Evolutionary conservation across 2,888 invertebrate genomes (phyloP).

Genomic region (Strigamia transsilvanica): DNA sequence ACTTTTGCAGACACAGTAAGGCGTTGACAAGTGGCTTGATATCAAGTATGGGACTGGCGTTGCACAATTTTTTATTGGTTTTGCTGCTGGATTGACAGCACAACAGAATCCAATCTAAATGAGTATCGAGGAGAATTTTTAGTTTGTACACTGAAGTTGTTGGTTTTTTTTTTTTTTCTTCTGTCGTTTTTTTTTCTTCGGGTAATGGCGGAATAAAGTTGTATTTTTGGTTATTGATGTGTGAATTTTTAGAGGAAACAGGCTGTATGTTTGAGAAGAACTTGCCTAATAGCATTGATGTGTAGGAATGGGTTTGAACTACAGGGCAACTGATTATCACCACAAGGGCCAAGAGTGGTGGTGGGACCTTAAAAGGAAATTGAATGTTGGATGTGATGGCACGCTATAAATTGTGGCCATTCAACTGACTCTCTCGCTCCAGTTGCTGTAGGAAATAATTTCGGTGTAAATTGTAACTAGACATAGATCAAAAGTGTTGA

Average conservation of each 20-base stretch:
- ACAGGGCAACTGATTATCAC: conserved; percentile 39
- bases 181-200: background rate
- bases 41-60: conserved; percentile 15
- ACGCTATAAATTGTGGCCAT: conserved; percentile 42
- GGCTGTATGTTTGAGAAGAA: background rate
- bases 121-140: background rate
- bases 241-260: background rate
- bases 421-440: conserved; percentile 38
- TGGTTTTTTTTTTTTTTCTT: background rate
- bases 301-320: conserved; percentile 36
- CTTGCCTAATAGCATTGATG: background rate
- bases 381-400: conserved; percentile 42
- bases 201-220: background rate
- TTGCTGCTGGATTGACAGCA: background rate
- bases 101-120: background rate
- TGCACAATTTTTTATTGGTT: conserved; percentile 11
- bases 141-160: too few relatives aligned
- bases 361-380: conserved; percentile 39
- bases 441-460: conserved; percentile 43
- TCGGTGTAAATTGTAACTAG: conserved; percentile 39
- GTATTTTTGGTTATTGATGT: background rate
- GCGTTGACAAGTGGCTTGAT: conserved; percentile 27
- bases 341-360: conserved; percentile 31
- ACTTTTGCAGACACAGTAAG: conserved; percentile 13
- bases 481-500: conserved; percentile 40